These are phyloP conservation scores for Penaeus indicus DNA, from an alignment of 1,140 invertebrate species.

Conservation along the genomic window DNA sequence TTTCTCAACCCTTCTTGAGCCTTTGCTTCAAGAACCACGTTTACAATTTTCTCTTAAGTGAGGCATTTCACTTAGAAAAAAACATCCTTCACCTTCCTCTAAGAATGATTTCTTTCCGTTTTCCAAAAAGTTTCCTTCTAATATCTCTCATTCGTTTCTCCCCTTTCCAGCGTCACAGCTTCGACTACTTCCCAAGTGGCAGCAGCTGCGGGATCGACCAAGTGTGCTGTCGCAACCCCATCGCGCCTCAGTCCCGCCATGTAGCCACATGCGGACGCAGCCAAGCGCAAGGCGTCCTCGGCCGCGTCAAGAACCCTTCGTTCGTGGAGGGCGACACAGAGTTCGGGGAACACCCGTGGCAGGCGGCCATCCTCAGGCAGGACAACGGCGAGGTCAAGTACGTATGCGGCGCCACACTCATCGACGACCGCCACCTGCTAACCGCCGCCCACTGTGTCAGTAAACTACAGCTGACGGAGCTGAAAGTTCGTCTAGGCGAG, in stretches of 20 bases:
- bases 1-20: no score
- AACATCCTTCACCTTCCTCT: no score
- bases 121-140: no score
- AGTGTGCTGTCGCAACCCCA: constrained; percentile 48
- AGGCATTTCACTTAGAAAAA: no score
- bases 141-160: no score
- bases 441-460: constrained; percentile 85
- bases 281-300: constrained; percentile 67
- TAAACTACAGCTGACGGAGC: constrained; percentile 78
- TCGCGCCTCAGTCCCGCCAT: not conserved
- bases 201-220: constrained; percentile 23
- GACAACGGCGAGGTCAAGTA: constrained; percentile 86
- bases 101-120: no score
- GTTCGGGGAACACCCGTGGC: constrained; percentile 93
- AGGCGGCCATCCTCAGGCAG: constrained; percentile 90
- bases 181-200: constrained; percentile 37
- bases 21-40: no score
- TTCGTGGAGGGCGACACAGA: constrained; percentile 84
- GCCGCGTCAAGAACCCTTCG: constrained; percentile 68
- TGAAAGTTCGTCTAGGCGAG: constrained; percentile 89
- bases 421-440: constrained; percentile 83
- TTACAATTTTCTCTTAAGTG: no score
- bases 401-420: constrained; percentile 83
- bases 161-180: not conserved
- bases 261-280: constrained; percentile 66